Evolutionary conservation across 2,113 vertebrate genomes (phyloP), one percentile per base, ranked within the genome.

Genomic region (Psilopsiagon aurifrons): DNA sequence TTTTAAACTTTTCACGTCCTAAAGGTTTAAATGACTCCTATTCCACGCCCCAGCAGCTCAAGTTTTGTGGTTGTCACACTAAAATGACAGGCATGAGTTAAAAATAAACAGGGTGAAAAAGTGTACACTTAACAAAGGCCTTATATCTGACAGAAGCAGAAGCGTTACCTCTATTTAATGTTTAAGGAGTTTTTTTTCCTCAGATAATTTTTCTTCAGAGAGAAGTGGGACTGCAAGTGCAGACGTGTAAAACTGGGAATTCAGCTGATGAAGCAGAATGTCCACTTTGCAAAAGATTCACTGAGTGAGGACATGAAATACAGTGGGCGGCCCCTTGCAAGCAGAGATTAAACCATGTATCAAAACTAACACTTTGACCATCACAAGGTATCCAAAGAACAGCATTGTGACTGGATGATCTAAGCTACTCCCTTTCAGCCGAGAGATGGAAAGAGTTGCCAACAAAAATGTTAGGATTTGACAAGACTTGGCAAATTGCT

Each of bases 381-480:
- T 54, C 14, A 85, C 94, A 80, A 43, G 28, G 80, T 37, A 57
- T 91, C 84, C 39, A 43, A 85, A 96, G 74, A 94, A 83, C 89
- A 70, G 70, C 51, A 57, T 35, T 62, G 43, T 81, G 95, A 82
- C 91, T 90, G 29, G 37, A 92, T 83, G 81, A 97, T 89, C 89
- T 95, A 95, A 95, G 78, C 80, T 62, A 92, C 92, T 97, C 96
- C 96, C 86, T 96, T 95, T 97, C 93, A 95, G 83, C 64, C 17
- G 86, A 91, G 97, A 85, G 75, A 84, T 66, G 49, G 39, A 57
- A 80, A 93, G 31, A 37, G 67, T 87, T 97, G 96, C 97, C 97
- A 97, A 97, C 85, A 95, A 97, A 97, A 98, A 97, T 86, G 83
- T 97, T 92, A 90, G 91, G 82, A 92, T 95, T 96, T 96, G 97